phyloP scores from a whole-genome alignment of 2,113 vertebrate species.

The Mola mola region DNA sequence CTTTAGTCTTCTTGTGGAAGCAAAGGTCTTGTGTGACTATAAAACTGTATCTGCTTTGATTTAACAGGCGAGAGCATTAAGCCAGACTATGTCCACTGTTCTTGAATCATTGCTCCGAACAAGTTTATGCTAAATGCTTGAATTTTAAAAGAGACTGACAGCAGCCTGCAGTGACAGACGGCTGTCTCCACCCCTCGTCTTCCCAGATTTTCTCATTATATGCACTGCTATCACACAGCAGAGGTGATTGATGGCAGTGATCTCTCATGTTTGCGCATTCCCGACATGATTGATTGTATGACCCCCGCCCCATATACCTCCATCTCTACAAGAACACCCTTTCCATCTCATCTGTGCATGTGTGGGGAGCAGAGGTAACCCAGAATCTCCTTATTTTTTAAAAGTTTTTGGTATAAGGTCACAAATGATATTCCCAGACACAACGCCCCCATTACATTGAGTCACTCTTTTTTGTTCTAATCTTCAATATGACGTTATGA shows the following conservation, averaged over 20 bases:
- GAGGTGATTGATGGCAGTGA: constrained; percentile 44
- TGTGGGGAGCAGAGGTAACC: neutral
- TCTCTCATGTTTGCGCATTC: constrained; percentile 19
- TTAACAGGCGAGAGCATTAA: too few relatives aligned
- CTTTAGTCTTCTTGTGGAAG: neutral
- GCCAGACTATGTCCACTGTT: too few relatives aligned
- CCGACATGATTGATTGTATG: constrained; percentile 45
- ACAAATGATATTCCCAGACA: constrained; percentile 17
- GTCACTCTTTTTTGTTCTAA: constrained; percentile 11
- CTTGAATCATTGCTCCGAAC: too few relatives aligned
- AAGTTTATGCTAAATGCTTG: neutral
- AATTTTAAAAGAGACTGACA: constrained; percentile 42
- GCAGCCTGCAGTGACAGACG: constrained; percentile 17
- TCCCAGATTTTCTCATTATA: constrained; percentile 58
- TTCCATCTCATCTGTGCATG: constrained; percentile 2
- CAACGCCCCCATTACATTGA: neutral
- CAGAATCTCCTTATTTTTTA: neutral
- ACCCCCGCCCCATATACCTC: neutral
- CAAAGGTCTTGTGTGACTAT: neutral
- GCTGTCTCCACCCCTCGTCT: constrained; percentile 33
- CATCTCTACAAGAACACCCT: constrained; percentile 3
- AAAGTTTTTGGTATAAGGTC: neutral
- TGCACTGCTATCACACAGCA: constrained; percentile 28
- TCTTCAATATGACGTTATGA: constrained; percentile 21
- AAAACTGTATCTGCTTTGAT: neutral